phyloP scores from a whole-genome alignment of 2,888 invertebrate genomes.

The Andrena marginata region DNA sequence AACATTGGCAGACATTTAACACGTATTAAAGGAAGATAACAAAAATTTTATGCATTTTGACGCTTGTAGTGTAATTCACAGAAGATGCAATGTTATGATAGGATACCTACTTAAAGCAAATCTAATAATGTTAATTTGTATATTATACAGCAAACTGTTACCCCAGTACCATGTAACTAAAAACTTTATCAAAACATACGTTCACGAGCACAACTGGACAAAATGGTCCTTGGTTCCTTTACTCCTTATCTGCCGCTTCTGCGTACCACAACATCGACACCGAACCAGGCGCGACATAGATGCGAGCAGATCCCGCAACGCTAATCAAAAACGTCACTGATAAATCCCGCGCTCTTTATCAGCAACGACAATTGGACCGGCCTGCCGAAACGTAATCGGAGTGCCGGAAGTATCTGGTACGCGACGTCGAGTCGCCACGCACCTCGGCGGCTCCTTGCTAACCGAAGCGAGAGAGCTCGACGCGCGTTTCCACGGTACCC shows the following conservation, averaged over 20 bases:
- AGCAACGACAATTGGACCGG: conserved; percentile 27
- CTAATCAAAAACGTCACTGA: conserved; percentile 41
- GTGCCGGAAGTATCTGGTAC: conserved; percentile 58
- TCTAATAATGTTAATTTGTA: too few species aligned
- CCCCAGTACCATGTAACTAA: too few species aligned
- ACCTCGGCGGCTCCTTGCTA: conserved; percentile 16
- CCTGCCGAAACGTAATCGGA: conserved; percentile 63
- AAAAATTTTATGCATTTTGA: too few species aligned
- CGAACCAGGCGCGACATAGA: conserved; percentile 13
- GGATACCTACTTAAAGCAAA: too few species aligned
- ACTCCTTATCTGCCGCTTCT: conserved; percentile 41
- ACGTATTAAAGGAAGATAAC: too few species aligned
- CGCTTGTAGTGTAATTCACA: too few species aligned
- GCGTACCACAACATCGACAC: conserved; percentile 29
- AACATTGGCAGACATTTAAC: too few species aligned
- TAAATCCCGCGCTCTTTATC: conserved; percentile 37
- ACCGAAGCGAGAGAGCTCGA: background rate
- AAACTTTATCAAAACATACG: too few species aligned
- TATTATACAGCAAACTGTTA: too few species aligned
- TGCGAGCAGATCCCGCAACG: conserved; percentile 2
- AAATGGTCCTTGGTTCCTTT: conserved; percentile 1
- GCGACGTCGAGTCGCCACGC: conserved; percentile 16
- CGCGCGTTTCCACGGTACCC: background rate
- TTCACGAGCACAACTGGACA: too few species aligned
- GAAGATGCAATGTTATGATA: too few species aligned